A percentile compares a stretch with the other conserved stretches of the same genome.
Conservation (phyloP, 1,140 invertebrate species). For the Choristoneura fumiferana region DNA sequence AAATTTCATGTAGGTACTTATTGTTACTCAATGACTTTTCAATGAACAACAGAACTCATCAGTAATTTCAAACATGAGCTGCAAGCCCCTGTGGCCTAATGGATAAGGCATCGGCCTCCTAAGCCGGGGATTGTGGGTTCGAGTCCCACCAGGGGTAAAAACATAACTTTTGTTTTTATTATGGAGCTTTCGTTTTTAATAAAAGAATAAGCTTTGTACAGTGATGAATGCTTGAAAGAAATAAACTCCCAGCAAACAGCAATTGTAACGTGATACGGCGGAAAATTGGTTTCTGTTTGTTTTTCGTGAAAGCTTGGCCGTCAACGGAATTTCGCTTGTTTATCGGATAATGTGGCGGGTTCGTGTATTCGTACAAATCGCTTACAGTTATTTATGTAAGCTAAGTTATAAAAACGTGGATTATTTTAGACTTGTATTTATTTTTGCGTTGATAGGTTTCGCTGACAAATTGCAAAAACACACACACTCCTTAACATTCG, state of each 20-base stretch:
- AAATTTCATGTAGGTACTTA: not conserved
- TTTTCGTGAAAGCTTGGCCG: constrained; percentile 20
- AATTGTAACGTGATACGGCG: constrained; percentile 20
- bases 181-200: constrained; percentile 12
- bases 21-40: not conserved
- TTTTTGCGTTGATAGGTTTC: no score
- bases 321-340: constrained; percentile 17
- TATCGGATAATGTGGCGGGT: constrained; percentile 15
- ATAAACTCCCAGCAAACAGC: constrained; percentile 15
- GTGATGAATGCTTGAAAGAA: constrained; percentile 22
- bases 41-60: not conserved
- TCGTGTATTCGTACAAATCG: constrained; percentile 11
- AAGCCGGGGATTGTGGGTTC: constrained; percentile 55
- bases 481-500: no score
- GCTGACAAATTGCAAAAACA: no score
- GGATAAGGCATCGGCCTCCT: constrained; percentile 57
- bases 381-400: constrained; percentile 1
- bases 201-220: not conserved
- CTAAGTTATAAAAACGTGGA: not conserved
- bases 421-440: no score
- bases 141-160: constrained; percentile 49
- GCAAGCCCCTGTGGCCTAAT: constrained; percentile 50
- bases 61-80: constrained; percentile 17
- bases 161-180: constrained; percentile 22
- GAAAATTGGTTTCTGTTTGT: constrained; percentile 24